A percentile compares a stretch with the other conserved stretches of the same genome.
Conservation (phyloP, 2,797 vertebrate genomes). For the Moxostoma hubbsi region DNA sequence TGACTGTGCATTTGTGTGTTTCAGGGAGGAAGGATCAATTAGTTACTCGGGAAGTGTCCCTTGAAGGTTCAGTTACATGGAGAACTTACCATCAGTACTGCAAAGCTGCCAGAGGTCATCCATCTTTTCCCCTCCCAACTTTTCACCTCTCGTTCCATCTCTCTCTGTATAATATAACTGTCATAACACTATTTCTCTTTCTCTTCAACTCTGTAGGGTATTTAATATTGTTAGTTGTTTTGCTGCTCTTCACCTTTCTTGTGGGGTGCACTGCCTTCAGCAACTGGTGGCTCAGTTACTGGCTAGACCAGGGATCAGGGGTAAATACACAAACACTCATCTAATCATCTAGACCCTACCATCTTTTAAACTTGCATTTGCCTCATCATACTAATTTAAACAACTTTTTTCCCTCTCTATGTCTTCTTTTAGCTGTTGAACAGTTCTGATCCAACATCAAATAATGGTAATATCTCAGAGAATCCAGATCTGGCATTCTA, state of each 20-base stretch:
- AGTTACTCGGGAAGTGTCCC: slow-evolving; percentile 66
- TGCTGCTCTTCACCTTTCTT: slow-evolving; percentile 72
- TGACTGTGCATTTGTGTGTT: slow-evolving; percentile 2
- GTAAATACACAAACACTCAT: slow-evolving; percentile 66
- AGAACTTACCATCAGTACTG: slow-evolving; percentile 79
- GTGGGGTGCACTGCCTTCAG: slow-evolving; percentile 76
- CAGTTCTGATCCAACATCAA: slow-evolving; percentile 7
- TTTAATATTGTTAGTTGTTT: slow-evolving; percentile 62
- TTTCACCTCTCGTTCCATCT: background rate
- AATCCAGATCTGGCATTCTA: slow-evolving; percentile 73
- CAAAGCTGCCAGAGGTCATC: slow-evolving; percentile 82
- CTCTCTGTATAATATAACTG: background rate
- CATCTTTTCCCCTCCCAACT: background rate
- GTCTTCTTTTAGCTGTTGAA: slow-evolving; percentile 13
- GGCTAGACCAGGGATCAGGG: slow-evolving; percentile 78
- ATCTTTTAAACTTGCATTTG: background rate
- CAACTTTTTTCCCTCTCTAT: background rate
- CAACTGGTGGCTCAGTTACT: slow-evolving; percentile 84
- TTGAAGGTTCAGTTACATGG: slow-evolving; percentile 73
- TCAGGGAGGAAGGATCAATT: slow-evolving; percentile 67
- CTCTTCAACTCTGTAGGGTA: slow-evolving; percentile 72
- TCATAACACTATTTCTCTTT: background rate
- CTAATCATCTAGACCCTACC: background rate
- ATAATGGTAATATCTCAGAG: slow-evolving; percentile 56
- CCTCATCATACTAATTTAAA: background rate